Base-by-base conservation (phyloP, 2,797 vertebrate genomes). In the Columba guinea region DNA sequence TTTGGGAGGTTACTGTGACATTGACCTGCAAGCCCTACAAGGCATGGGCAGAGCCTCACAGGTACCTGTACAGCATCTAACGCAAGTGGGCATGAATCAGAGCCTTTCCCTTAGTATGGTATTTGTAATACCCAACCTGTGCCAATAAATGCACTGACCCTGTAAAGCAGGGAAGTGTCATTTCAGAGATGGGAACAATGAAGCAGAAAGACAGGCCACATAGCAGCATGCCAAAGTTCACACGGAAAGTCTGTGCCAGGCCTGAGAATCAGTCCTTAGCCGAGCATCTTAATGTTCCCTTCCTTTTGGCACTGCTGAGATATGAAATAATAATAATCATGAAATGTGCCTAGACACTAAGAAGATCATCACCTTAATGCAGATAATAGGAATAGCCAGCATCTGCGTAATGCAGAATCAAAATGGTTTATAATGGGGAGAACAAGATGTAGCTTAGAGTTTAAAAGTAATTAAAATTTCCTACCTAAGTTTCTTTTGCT, bases 401-500 rank as follows among this genome's bases (percentile, higher is more conserved):
- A 84, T 62, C 81, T 87, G 75, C 5, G 41, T 73, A 87, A 94
- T 56, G 74, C 60, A 84, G 69, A 94, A 92, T 94, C 90, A 91
- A 87, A 96, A 89, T 65, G 62, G 39, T 87, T 78, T 85, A 86
- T 94, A 96, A 96, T 89, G 74, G 92, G 62, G 30, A 92, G 91
- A 95, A 91, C 60, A 92, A 96, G 85, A 73, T 78, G 84, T 84
- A 94, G 84, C 70, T 81, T 80, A 55, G 81, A 90, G 63, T 94
- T 94, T 92, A 93, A 94, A 97, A 97, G 95, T 93, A 92, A 97
- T 95, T 97, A 93, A 95, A 97, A 97, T 96, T 92, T 85, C 96
- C 84, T 94, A 32, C 67, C 93, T 84, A 81, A 93, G 89, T 90
- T 96, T 97, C 73, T 74, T 87, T 95, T 95, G 83, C 78, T 96